These are phyloP conservation scores for Diabrotica virgifera DNA, from an alignment of 1,140 invertebrate genomes.

Conservation along the genomic window DNA sequence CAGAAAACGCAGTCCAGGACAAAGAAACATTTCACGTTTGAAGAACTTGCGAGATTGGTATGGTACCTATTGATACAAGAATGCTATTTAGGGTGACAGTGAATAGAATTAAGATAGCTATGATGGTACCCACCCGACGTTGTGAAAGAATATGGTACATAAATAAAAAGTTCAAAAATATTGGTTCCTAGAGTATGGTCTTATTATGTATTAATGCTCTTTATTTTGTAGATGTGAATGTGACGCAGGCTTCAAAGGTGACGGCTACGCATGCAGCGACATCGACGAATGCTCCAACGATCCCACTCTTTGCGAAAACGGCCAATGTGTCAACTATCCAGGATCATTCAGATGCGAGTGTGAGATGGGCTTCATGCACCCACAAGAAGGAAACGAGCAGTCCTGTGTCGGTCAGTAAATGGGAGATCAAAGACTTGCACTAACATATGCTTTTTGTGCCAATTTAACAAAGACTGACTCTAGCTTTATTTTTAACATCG, in stretches of 20 bases:
- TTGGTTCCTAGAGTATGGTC: too few relatives aligned
- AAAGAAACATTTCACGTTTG: too few relatives aligned
- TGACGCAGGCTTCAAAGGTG: constrained; percentile 80
- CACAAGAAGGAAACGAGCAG: constrained; percentile 58
- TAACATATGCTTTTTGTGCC: neutral
- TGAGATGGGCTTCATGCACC: constrained; percentile 74
- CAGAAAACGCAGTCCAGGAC: too few relatives aligned
- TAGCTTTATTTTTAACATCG: too few relatives aligned
- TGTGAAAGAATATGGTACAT: too few relatives aligned
- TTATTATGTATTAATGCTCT: too few relatives aligned
- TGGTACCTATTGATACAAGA: too few relatives aligned
- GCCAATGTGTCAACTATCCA: constrained; percentile 77
- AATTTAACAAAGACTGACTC: neutral
- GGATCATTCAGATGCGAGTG: constrained; percentile 86
- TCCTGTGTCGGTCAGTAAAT: constrained; percentile 58
- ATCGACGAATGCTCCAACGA: constrained; percentile 85
- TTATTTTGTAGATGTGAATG: constrained; percentile 63
- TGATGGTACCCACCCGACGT: too few relatives aligned
- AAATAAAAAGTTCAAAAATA: too few relatives aligned
- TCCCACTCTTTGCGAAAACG: constrained; percentile 64
- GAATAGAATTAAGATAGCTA: too few relatives aligned
- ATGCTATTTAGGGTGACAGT: too few relatives aligned
- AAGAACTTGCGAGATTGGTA: too few relatives aligned
- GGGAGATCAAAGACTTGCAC: neutral
- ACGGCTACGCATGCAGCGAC: constrained; percentile 65